Evolutionary conservation across 2,797 vertebrate species (phyloP).

Genomic region (Hippoglossus hippoglossus): DNA sequence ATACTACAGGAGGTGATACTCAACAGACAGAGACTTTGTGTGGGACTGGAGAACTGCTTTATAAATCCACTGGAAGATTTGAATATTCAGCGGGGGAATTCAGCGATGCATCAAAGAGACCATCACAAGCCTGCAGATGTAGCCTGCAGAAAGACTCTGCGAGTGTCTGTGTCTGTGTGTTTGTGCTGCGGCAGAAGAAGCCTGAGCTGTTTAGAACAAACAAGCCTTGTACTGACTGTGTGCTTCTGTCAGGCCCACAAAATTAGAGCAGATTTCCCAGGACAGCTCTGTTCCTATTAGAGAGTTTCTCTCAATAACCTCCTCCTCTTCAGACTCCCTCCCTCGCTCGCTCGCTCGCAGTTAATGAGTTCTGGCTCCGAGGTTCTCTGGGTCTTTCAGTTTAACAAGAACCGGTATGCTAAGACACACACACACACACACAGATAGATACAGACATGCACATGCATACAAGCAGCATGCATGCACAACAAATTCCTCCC

Average conservation of each 20-base stretch:
- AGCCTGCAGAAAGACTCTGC: neutral
- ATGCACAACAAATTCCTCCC: slow-evolving; percentile 22
- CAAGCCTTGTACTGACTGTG: slow-evolving; percentile 64
- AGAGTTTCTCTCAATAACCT: slow-evolving; percentile 50
- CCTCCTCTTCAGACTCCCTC: slow-evolving; percentile 47
- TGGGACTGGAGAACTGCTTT: neutral
- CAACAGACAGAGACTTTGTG: neutral
- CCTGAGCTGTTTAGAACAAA: slow-evolving; percentile 67
- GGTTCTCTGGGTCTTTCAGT: slow-evolving; percentile 47
- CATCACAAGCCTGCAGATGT: slow-evolving; percentile 6
- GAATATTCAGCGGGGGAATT: slow-evolving; percentile 4
- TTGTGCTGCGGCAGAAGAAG: slow-evolving; percentile 35
- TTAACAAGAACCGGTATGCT: slow-evolving; percentile 43
- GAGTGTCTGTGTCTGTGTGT: slow-evolving; percentile 7
- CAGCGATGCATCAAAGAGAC: slow-evolving; percentile 22
- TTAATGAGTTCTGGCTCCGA: slow-evolving; percentile 75
- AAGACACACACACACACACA: slow-evolving; percentile 26
- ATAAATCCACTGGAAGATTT: slow-evolving; percentile 15
- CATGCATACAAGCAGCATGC: slow-evolving; percentile 15
- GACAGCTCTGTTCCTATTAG: slow-evolving; percentile 63
- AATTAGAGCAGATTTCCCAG: slow-evolving; percentile 73
- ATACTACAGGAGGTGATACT: neutral
- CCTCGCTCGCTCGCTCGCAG: slow-evolving; percentile 19
- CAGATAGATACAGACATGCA: slow-evolving; percentile 19
- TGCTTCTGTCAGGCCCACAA: slow-evolving; percentile 59